phyloP scores from a whole-genome alignment of 2,888 invertebrate genomes.

The Netelia inedita region DNA sequence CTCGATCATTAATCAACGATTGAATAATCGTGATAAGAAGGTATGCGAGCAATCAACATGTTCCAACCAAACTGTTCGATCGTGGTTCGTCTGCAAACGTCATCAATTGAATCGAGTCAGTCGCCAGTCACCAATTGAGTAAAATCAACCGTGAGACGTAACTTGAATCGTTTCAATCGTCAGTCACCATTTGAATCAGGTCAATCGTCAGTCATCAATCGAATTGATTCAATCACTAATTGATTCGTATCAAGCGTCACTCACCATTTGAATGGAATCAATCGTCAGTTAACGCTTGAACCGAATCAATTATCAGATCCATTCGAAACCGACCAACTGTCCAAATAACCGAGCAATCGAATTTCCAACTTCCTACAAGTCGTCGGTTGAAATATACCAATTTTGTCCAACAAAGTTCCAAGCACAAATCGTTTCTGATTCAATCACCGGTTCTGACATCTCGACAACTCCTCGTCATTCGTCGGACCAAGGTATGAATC shows the following conservation, averaged over 20 bases:
- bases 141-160: too few species aligned
- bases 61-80: neutral
- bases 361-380: neutral
- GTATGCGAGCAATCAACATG: neutral
- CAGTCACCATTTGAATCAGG: too few species aligned
- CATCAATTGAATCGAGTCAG: too few species aligned
- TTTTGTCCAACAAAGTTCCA: neutral
- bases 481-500: conserved; percentile 38
- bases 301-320: neutral
- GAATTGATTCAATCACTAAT: neutral
- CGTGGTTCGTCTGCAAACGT: neutral
- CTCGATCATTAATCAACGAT: conserved; percentile 37
- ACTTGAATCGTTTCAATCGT: too few species aligned
- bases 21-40: conserved; percentile 39
- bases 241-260: too few species aligned
- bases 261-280: too few species aligned
- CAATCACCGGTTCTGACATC: conserved; percentile 42
- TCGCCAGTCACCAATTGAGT: too few species aligned
- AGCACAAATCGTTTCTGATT: conserved; percentile 48
- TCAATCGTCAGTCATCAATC: neutral
- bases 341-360: neutral
- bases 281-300: neutral
- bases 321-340: neutral
- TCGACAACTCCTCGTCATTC: conserved; percentile 45
- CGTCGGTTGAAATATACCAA: neutral